phyloP scores from a whole-genome alignment of 2,888 invertebrate species.

The Tenthredo amoena region DNA sequence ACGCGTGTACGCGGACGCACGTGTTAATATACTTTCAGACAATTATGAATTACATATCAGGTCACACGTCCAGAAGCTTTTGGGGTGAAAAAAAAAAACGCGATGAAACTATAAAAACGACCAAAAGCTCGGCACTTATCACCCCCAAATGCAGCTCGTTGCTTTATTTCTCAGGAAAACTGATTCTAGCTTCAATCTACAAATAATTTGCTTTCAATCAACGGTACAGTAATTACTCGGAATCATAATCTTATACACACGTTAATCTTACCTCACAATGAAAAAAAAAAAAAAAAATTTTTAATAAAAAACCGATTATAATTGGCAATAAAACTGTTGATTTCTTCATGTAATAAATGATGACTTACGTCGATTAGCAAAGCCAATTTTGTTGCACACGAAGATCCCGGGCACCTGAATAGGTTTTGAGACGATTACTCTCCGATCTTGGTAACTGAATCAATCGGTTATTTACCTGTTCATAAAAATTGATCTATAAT shows the following conservation, averaged over 20 bases:
- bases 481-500: neutral
- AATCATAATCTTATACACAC: neutral
- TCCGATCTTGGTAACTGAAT: neutral
- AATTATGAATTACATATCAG: slow-evolving; percentile 17
- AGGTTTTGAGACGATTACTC: neutral
- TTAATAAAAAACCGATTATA: neutral
- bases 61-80: neutral
- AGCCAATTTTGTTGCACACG: neutral
- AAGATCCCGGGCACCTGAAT: neutral
- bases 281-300: neutral
- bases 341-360: neutral
- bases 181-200: neutral
- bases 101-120: neutral
- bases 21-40: slow-evolving; percentile 36
- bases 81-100: neutral
- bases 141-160: neutral
- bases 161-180: neutral
- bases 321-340: neutral
- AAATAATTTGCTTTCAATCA: neutral
- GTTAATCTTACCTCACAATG: neutral
- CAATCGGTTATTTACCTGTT: slow-evolving; percentile 1
- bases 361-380: neutral
- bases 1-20: neutral
- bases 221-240: neutral
- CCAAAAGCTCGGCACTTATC: neutral